These are phyloP conservation scores for Zaprionus taronus DNA, from an alignment of 1,140 invertebrate species.

Conservation along the genomic window DNA sequence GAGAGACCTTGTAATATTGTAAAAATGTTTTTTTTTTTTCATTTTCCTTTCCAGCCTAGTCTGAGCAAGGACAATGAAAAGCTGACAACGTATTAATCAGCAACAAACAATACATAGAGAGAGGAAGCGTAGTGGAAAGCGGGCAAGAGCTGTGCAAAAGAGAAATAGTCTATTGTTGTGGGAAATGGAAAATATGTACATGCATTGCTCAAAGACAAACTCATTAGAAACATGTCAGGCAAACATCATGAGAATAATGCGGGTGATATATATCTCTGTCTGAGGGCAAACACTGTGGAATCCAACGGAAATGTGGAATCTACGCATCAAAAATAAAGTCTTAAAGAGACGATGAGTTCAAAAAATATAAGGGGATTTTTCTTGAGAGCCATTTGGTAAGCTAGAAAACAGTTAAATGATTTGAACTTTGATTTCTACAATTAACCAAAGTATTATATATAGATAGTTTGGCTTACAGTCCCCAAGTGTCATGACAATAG, in stretches of 20 bases:
- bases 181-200: conserved; percentile 20
- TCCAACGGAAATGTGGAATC: background rate
- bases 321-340: background rate
- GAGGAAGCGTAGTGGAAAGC: background rate
- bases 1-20: conserved; percentile 2
- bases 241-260: conserved; percentile 13
- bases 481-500: background rate
- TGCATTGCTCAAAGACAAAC: conserved; percentile 15
- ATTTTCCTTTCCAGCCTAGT: background rate
- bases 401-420: background rate
- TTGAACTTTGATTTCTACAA: background rate
- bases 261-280: conserved; percentile 5
- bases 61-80: conserved; percentile 16
- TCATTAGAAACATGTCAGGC: conserved; percentile 34
- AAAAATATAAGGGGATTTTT: background rate
- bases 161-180: conserved; percentile 9
- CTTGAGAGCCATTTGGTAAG: background rate
- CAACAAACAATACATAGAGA: conserved; percentile 12
- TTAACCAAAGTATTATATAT: background rate
- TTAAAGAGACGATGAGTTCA: background rate
- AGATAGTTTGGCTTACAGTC: background rate
- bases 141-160: background rate
- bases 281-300: background rate
- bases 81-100: conserved; percentile 32
- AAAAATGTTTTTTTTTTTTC: background rate